Evolutionary conservation across 2,888 invertebrate species (phyloP).

Genomic region (Neoaliturus tenellus): DNA sequence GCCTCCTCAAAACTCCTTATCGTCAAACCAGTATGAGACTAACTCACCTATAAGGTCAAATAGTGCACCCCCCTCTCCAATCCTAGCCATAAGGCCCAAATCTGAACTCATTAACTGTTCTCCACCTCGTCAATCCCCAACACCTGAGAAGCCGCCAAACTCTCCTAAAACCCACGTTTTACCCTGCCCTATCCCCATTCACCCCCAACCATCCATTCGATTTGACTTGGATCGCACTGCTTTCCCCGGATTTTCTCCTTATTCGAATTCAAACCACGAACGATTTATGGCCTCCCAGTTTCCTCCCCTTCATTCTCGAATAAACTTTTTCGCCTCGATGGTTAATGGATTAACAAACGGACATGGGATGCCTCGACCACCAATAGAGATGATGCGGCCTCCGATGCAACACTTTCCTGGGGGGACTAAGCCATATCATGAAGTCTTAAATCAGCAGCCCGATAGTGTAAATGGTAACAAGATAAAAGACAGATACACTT

Average conservation of each 20-base stretch:
- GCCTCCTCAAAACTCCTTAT: neutral
- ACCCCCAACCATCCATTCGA: slow-evolving; percentile 76
- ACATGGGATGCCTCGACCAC: slow-evolving; percentile 62
- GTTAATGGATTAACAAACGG: slow-evolving; percentile 76
- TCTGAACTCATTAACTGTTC: slow-evolving; percentile 49
- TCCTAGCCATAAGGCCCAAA: slow-evolving; percentile 38
- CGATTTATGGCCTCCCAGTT: slow-evolving; percentile 71
- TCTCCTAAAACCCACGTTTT: slow-evolving; percentile 70
- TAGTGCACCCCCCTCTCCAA: slow-evolving; percentile 49
- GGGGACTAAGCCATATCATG: slow-evolving; percentile 82
- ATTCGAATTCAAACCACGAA: slow-evolving; percentile 41
- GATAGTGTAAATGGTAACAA: slow-evolving; percentile 76
- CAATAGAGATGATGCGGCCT: slow-evolving; percentile 71
- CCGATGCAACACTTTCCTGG: slow-evolving; percentile 61
- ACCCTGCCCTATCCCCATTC: slow-evolving; percentile 88
- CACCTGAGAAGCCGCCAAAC: slow-evolving; percentile 66
- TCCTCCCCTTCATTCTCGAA: slow-evolving; percentile 78
- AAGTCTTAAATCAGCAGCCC: slow-evolving; percentile 75
- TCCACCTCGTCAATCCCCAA: slow-evolving; percentile 63
- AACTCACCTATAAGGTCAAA: neutral
- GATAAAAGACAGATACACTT: slow-evolving; percentile 94
- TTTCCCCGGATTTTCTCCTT: slow-evolving; percentile 68
- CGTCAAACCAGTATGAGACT: neutral
- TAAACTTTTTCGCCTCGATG: slow-evolving; percentile 88
- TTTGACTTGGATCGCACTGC: slow-evolving; percentile 82